Evolutionary conservation across 1,140 invertebrate genomes (phyloP).

Genomic region (Cyclina sinensis): DNA sequence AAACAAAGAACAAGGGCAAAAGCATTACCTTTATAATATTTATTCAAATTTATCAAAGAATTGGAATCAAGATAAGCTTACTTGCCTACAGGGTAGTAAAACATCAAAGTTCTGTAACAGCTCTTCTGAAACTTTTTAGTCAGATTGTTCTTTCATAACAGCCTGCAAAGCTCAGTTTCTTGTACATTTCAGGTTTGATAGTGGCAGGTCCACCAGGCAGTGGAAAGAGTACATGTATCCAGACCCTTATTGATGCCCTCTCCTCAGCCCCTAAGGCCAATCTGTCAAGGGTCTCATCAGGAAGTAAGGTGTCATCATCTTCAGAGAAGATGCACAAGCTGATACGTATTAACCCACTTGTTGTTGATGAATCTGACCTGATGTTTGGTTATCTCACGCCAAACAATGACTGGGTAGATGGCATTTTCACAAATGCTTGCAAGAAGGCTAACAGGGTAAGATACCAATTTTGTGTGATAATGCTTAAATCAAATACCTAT

Average conservation of each 20-base stretch:
- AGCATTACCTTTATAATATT: too few relatives aligned
- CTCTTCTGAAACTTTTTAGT: too few relatives aligned
- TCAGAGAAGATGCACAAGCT: conserved; percentile 83
- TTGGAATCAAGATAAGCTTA: too few relatives aligned
- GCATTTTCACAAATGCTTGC: conserved; percentile 85
- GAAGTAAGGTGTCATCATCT: conserved; percentile 70
- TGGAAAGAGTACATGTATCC: conserved; percentile 86
- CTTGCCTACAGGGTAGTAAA: too few relatives aligned
- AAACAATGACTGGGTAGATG: conserved; percentile 85
- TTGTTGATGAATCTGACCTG: conserved; percentile 84
- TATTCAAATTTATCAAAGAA: too few relatives aligned
- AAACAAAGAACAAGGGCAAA: too few relatives aligned
- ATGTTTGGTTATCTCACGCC: conserved; percentile 85
- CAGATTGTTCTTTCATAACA: too few relatives aligned
- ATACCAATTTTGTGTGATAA: neutral
- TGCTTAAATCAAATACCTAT: too few relatives aligned
- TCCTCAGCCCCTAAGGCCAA: conserved; percentile 73
- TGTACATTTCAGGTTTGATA: conserved; percentile 80
- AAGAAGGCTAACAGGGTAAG: conserved; percentile 86
- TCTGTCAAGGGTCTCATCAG: conserved; percentile 77
- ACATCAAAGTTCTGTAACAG: too few relatives aligned
- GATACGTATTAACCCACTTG: conserved; percentile 85
- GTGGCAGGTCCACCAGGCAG: conserved; percentile 85
- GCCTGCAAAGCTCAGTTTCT: too few relatives aligned
- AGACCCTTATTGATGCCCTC: conserved; percentile 84